Base-by-base conservation (phyloP, 1,140 invertebrate species). In the Drosophila kepulauana region DNA sequence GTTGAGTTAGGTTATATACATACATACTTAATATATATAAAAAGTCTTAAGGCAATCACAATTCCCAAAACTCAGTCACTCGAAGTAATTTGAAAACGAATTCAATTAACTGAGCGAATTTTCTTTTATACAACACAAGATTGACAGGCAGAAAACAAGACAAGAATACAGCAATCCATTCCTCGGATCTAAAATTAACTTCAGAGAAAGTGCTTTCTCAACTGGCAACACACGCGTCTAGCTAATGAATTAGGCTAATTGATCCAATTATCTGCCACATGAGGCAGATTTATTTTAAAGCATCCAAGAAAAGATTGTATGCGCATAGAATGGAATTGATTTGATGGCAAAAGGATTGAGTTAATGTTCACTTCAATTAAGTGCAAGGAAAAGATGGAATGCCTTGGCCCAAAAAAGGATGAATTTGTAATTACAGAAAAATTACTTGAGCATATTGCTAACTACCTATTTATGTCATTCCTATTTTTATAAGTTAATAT, bases 221-320 rank as follows among this genome's bases (percentile, higher is more conserved):
- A 54, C 51, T 43, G 33, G 38, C 51, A 65, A 43, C 20, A n/a
- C 41, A 43, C 41, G n/a, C 41, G 41, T 11, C 41, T 51, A 5
- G 33, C 69, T 30, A 46, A 66, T 43, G 51, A 81, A 78, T 81
- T 69, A 65, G 46, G 75, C 75, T 75, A 82, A 82, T 82, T 82
- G 80, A 71, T 45, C 49, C 67, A 33, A 68, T 69, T 74, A 65
- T 30, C 28, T 61, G 71, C 52, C 77, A 70, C 64, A 38, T n/a
- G 46, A 41, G n/a, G 48, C 33, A 20, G 49, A 48, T 41, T 64
- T 7, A 3, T 35, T 54, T 7, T 7, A 7, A 25, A 11, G 8
- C 3, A 41, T 41, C 7, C 11, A 11, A 41, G 33, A 15, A 64
- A 33, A 6, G 30, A 51, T 11, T 49, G 11, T 45, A 2, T 33